These are phyloP conservation scores for Parauchenoglanis ngamensis DNA, from an alignment of 2,797 vertebrate genomes.

Conservation along the genomic window DNA sequence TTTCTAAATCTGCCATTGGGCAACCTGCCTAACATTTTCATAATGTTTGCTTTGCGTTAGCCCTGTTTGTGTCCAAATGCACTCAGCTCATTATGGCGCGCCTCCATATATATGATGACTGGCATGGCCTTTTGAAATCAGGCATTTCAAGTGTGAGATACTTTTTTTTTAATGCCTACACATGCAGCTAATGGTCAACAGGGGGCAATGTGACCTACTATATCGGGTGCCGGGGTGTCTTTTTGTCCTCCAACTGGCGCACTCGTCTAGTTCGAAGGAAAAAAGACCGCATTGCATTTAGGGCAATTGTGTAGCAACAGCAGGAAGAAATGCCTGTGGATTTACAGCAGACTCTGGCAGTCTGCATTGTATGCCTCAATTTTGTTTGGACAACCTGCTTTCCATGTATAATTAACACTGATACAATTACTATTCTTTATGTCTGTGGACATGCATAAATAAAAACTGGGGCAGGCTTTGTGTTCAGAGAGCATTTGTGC, in stretches of 20 bases:
- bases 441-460: slow-evolving; percentile 69
- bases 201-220: slow-evolving; percentile 78
- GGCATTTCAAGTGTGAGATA: slow-evolving; percentile 60
- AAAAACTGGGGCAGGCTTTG: slow-evolving; percentile 63
- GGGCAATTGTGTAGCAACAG: slow-evolving; percentile 64
- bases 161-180: slow-evolving; percentile 40
- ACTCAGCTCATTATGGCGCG: slow-evolving; percentile 47
- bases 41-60: slow-evolving; percentile 19
- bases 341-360: slow-evolving; percentile 63
- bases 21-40: slow-evolving; percentile 49
- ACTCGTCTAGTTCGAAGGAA: slow-evolving; percentile 65
- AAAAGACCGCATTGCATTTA: slow-evolving; percentile 75
- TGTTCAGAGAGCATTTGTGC: slow-evolving; percentile 71
- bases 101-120: slow-evolving; percentile 57
- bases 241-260: slow-evolving; percentile 66
- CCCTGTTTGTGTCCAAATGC: slow-evolving; percentile 50
- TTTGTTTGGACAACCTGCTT: slow-evolving; percentile 75
- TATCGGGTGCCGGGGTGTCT: slow-evolving; percentile 65
- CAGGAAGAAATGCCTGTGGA: slow-evolving; percentile 62
- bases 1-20: slow-evolving; percentile 34
- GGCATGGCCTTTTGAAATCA: slow-evolving; percentile 59
- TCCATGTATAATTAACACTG: slow-evolving; percentile 76
- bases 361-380: slow-evolving; percentile 74
- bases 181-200: slow-evolving; percentile 59
- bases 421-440: slow-evolving; percentile 74